Base-by-base conservation (phyloP, 1,140 invertebrate genomes). In the Himalopsyche phryganea region DNA sequence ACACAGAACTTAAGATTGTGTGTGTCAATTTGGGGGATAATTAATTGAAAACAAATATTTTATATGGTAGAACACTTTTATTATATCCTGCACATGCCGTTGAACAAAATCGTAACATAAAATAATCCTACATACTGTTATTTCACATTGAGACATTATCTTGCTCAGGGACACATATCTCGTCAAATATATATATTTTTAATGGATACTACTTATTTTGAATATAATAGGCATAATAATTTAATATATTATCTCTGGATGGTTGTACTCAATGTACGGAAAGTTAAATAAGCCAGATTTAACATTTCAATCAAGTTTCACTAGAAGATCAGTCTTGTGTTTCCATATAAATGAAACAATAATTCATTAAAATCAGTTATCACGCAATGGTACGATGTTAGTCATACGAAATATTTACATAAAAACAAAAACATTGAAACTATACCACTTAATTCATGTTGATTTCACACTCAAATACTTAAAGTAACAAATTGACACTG, bases 261-360 rank as follows among this genome's bases (percentile, higher is more conserved):
- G 53, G 51, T 59, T 56, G 56, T 59, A 60, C 57, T 59, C 44
- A 56, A 38, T 48, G 49, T 54, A 63, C 36, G 58, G 57, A 59
- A 63, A 51, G 55, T 62, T 52, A 58, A 52, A 41, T 56, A 52
- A 50, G 50, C 57, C 48, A 28, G 35, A 54, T 56, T 54, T 41
- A 57, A 59, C 57, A 56, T 57, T 52, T 44, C 51, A 49, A 57
- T 42, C 55, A 58, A 58, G 61, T 56, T 60, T 60, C 61, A 63
- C 57, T 63, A 60, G 57, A 59, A 63, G 61, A 63, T 63, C 61
- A 63, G 61, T 63, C 61, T 63, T 63, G 61, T 58, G 47, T 58
- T 63, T 63, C 46, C 57, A 60, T 47, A 35, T 51, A 42, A 58
- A 51, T 60, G 52, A 63, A 59, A 56, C 52, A 42, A 41, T 15